Evolutionary conservation across 2,113 vertebrate species (phyloP), one percentile per base, ranked within the genome.

Genomic region (Ailuropoda melanoleuca): DNA sequence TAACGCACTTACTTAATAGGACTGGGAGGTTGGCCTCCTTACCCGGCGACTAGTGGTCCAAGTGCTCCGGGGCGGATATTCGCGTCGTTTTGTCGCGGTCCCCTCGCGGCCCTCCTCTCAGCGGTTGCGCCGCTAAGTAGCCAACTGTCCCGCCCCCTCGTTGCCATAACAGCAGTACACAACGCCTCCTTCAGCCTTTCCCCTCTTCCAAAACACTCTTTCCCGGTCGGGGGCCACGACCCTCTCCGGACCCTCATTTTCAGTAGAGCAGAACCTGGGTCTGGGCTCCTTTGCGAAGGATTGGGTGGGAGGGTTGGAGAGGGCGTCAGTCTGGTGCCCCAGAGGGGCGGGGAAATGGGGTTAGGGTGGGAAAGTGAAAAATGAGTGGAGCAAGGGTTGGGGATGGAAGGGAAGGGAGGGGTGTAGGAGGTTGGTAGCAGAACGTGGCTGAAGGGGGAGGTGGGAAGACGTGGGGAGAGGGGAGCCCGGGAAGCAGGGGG

Each of bases 81-180:
- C 1, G 37, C 39, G 62, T 80, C 55, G 26, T 64, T 68, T 50
- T 15, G 48, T 46, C 26, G 8, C 3, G 1, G 29, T 18, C n/a
- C 37, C 26, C 7, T n/a, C 24, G 8, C 3, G 3, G 26, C 34
- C 34, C 43, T 23, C 5, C 43, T 31, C 26, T 60, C 17, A 70
- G 53, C 80, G 1, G 95, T n/a, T 26, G 77, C 64, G 8, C 72
- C 4, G 92, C 24, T 0, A 3, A 10, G 74, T 9, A 77, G 48
- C 17, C 48, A 31, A 50, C 39, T 8, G 80, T n/a, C 80, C 82
- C 64, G 13, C 68, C 46, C 70, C 43, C 50, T 37, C 17, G 96
- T 97, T 90, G 83, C 96, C 77, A 92, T 97, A 91, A 83, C 96
- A 96, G 53, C 97, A 34, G 48, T 85, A 95, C 80, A 97, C 96